Conservation (phyloP, 2,113 vertebrate genomes). For the Onychostruthus taczanowskii region DNA sequence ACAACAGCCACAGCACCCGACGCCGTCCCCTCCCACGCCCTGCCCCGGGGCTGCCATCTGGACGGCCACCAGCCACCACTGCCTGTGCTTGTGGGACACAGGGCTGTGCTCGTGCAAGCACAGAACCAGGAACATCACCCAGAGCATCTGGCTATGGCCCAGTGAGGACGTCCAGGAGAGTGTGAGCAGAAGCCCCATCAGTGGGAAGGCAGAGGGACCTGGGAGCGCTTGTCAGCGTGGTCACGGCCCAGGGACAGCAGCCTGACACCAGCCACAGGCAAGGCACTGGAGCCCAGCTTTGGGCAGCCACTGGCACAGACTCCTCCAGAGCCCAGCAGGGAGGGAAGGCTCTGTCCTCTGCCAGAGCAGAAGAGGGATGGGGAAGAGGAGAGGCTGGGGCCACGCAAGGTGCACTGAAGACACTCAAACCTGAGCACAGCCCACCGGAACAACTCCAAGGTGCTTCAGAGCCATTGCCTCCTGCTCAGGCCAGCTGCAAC, state of each 20-base stretch:
- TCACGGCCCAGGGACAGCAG: neutral
- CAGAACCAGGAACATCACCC: neutral
- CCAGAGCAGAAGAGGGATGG: neutral
- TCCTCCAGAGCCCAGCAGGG: neutral
- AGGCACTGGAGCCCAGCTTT: accelerated
- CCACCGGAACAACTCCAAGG: neutral
- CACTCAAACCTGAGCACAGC: neutral
- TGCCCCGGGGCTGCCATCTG: neutral
- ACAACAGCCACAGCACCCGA: accelerated
- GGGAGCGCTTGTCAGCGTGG: neutral
- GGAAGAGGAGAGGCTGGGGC: neutral
- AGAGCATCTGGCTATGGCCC: neutral
- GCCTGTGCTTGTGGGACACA: accelerated
- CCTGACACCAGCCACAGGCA: neutral
- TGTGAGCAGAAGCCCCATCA: neutral
- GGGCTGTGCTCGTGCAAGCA: neutral
- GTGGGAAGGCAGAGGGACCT: neutral
- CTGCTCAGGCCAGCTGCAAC: neutral
- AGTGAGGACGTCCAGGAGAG: neutral
- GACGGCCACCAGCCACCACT: accelerated
- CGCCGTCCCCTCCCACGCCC: accelerated
- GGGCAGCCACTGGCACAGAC: accelerated
- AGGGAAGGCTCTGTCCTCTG: accelerated
- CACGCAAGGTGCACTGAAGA: neutral
- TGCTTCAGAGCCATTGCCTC: neutral